Base-by-base conservation (phyloP, 2,113 vertebrate genomes). In the Cathartes aura region DNA sequence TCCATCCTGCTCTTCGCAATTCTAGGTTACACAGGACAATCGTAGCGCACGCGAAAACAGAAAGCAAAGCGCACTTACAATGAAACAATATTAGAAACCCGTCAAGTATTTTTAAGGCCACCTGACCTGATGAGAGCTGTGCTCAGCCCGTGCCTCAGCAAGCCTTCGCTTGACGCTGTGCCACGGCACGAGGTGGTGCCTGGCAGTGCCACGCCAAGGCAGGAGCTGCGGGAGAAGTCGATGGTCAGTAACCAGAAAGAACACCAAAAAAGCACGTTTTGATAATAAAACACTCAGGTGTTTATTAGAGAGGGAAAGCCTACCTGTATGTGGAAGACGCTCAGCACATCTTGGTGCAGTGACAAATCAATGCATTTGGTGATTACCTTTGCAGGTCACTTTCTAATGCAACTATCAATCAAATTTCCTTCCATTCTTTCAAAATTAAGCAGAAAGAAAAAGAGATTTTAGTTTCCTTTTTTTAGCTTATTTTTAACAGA, bases 401-500 rank as follows among this genome's bases (percentile, higher is more conserved):
- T 75, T 34, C 93, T 80, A 96, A 96, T 60, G 85, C 80, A 87
- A 83, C 70, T 4, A 95, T 96, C 96, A 23, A 91, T 95, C 91
- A 97, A 38, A 80, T 78, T 12, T 34, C 59, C 72, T 80, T 11
- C 84, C 87, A 7, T 85, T 88, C 94, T 52, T 80, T 97, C 91
- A 72, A 95, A 97, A 96, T 94, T 97, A 95, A 91, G 93, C 87
- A 95, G 87, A 68, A 96, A 96, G 93, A 95, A 96, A 95, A 90
- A 97, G 94, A 95, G 45, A 66, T 92, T 98, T 97, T 97, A 90
- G 93, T 98, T 97, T 98, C 73, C 92, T 96, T 97, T 97, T 84
- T 94, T 97, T 96, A 93, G 95, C 96, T 97, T 91, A 97, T 96
- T 98, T 97, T 97, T 95, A 98, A 97, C 96, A 92, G 93, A 97